Conservation (phyloP, 2,888 invertebrate genomes). For the Clivina fossor region DNA sequence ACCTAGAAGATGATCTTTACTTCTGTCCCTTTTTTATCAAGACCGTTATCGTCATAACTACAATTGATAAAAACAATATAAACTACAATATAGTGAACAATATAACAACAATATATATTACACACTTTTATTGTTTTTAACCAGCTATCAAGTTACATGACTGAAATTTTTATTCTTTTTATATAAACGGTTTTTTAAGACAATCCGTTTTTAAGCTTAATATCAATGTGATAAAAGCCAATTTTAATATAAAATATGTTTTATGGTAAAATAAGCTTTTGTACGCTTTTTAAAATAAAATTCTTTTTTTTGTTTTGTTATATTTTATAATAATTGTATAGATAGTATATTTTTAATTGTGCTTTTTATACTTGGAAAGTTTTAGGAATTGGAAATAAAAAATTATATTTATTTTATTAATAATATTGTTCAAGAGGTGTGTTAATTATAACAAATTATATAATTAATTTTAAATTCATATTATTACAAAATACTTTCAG, state of each 20-base stretch:
- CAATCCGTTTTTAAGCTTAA: conserved; percentile 29
- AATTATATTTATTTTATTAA: too few relatives aligned
- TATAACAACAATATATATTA: too few relatives aligned
- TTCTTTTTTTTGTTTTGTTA: conserved; percentile 30
- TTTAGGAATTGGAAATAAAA: too few relatives aligned
- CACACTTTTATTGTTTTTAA: background rate
- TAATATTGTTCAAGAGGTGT: background rate
- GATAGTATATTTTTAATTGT: conserved; percentile 8
- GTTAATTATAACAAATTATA: background rate
- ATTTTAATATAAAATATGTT: conserved; percentile 24
- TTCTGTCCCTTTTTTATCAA: conserved; percentile 39
- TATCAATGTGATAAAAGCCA: conserved; percentile 27
- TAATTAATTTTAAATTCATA: too few relatives aligned
- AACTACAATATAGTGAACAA: too few relatives aligned
- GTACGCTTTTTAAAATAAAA: conserved; percentile 27
- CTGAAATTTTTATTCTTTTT: conserved; percentile 8
- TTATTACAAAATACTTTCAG: too few relatives aligned
- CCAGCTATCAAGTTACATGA: conserved; percentile 1
- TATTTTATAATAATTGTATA: conserved; percentile 23
- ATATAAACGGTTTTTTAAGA: conserved; percentile 23
- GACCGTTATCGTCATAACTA: conserved; percentile 35
- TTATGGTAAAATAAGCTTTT: conserved; percentile 30
- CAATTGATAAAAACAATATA: conserved; percentile 5
- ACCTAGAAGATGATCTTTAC: conserved; percentile 42
- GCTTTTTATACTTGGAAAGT: conserved; percentile 19